Evolutionary conservation across 92 coral and sea anemone species (phyloP).

Genomic region (Muricea muricata): DNA sequence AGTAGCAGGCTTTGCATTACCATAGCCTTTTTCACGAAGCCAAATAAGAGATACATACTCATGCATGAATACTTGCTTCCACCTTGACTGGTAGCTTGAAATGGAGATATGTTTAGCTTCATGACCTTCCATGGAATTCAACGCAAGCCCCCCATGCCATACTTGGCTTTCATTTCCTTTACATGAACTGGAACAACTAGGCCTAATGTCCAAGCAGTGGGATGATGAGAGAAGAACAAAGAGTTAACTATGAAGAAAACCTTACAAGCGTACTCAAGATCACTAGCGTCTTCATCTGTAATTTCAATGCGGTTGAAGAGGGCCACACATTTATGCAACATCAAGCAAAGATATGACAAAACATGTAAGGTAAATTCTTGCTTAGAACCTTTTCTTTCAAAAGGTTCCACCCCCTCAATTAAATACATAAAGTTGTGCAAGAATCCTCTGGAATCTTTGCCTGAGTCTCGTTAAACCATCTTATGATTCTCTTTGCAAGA

Average conservation of each 20-base stretch:
- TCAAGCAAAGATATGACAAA: slow-evolving; percentile 13
- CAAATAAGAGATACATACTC: neutral
- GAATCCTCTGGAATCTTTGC: too few relatives aligned
- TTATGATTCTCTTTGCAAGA: slow-evolving; percentile 22
- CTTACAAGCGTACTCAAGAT: slow-evolving; percentile 23
- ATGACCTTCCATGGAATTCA: slow-evolving; percentile 34
- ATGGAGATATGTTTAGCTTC: neutral
- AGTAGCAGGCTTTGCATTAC: neutral
- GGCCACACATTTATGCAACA: slow-evolving; percentile 13
- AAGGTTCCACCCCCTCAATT: slow-evolving; percentile 9
- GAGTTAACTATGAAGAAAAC: neutral
- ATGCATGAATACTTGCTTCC: slow-evolving; percentile 7
- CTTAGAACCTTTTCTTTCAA: neutral
- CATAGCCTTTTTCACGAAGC: neutral
- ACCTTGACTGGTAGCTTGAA: neutral
- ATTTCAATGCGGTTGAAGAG: slow-evolving; percentile 40
- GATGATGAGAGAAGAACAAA: too few relatives aligned
- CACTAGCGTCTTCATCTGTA: slow-evolving; percentile 22
- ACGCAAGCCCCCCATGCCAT: slow-evolving; percentile 1
- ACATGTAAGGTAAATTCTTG: neutral
- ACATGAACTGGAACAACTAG: slow-evolving; percentile 21
- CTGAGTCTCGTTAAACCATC: slow-evolving; percentile 46
- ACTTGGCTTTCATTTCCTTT: slow-evolving; percentile 12
- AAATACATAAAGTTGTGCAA: too few relatives aligned
- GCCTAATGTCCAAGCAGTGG: slow-evolving; percentile 28